Conservation (phyloP, 2,113 vertebrate genomes). For the Cisticola juncidis region DNA sequence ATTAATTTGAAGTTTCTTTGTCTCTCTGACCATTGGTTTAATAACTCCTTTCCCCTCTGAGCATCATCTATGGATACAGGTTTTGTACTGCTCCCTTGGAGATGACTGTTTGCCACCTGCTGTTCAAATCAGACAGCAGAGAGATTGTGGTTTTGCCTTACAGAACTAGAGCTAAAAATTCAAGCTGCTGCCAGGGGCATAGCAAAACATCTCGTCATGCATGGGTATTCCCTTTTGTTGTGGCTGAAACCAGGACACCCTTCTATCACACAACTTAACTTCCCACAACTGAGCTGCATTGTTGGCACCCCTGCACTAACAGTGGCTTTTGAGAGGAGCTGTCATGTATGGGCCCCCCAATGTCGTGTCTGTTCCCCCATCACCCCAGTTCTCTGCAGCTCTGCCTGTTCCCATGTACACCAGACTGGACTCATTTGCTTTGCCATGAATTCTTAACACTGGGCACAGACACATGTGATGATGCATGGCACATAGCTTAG, state of each 20-base stretch:
- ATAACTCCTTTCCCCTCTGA: background rate
- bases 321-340: background rate
- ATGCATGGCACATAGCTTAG: background rate
- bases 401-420: background rate
- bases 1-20: background rate
- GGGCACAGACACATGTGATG: fast-evolving
- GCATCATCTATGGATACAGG: background rate
- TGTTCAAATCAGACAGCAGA: background rate
- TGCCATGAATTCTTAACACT: background rate
- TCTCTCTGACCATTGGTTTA: background rate
- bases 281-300: background rate
- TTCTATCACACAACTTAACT: background rate
- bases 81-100: background rate
- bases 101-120: background rate
- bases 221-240: background rate
- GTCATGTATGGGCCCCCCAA: too few species aligned
- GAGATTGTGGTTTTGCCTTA: background rate
- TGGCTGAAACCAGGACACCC: background rate
- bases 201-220: background rate
- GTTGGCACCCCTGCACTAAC: background rate
- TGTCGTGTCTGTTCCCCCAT: background rate
- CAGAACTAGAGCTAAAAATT: background rate
- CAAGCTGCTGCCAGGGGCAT: background rate
- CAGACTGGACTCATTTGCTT: background rate
- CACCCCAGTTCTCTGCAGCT: background rate